Conservation (phyloP, 2,888 invertebrate genomes). For the Seira musarum region DNA sequence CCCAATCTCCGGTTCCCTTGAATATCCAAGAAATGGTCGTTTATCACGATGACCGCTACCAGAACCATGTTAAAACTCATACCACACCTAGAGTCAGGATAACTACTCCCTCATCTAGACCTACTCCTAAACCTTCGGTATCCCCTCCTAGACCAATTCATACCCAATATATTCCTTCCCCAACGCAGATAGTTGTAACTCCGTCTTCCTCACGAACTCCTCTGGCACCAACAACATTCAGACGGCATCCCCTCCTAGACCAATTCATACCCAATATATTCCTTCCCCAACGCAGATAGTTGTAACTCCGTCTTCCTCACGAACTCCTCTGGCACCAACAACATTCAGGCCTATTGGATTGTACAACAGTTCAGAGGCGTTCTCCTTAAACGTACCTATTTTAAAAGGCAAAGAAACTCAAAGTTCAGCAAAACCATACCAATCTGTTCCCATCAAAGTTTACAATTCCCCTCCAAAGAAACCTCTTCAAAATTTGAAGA, state of each 20-base stretch:
- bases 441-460: background rate
- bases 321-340: background rate
- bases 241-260: background rate
- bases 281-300: conserved; percentile 19
- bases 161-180: background rate
- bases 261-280: background rate
- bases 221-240: conserved; percentile 26
- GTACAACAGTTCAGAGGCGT: background rate
- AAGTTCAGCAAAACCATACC: background rate
- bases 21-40: too few species aligned
- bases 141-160: background rate
- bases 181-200: conserved; percentile 19
- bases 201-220: background rate
- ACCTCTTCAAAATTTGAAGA: conserved; percentile 16
- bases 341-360: conserved; percentile 21
- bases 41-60: too few species aligned
- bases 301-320: conserved; percentile 3
- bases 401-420: background rate
- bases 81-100: too few species aligned
- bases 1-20: background rate
- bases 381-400: conserved; percentile 26
- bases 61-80: too few species aligned
- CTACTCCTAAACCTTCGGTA: background rate
- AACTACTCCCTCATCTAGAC: background rate
- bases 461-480: conserved; percentile 26